Conservation (phyloP, 2,888 invertebrate species). For the Mamestra brassicae region DNA sequence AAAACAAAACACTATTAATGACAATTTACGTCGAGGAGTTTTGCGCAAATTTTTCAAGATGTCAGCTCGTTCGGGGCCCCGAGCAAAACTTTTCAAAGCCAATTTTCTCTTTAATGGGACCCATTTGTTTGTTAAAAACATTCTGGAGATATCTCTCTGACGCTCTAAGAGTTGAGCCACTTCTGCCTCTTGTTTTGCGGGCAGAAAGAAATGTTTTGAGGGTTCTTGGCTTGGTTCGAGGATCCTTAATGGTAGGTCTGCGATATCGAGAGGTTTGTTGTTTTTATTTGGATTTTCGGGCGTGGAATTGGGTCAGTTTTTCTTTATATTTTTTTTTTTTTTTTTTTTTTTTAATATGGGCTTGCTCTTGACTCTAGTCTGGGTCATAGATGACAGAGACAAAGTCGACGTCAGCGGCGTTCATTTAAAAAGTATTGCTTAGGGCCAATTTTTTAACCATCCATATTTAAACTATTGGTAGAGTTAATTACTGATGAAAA, state of each 20-base stretch:
- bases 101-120: constrained; percentile 84
- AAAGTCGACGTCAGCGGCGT: no score
- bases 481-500: no score
- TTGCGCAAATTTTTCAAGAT: constrained; percentile 79
- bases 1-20: constrained; percentile 65
- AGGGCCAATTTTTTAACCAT: no score
- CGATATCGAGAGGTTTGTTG: constrained; percentile 27
- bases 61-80: constrained; percentile 68
- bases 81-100: constrained; percentile 77
- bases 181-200: constrained; percentile 39
- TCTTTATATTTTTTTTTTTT: no score
- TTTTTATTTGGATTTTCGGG: constrained; percentile 5
- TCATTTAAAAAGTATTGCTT: no score
- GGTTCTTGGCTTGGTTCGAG: constrained; percentile 22
- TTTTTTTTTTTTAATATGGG: no score
- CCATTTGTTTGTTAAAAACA: constrained; percentile 83
- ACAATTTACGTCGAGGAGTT: constrained; percentile 66
- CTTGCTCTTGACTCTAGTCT: no score
- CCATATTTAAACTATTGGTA: no score
- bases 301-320: constrained; percentile 1
- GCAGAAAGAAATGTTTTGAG: constrained; percentile 41
- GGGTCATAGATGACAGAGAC: no score
- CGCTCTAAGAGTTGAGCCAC: constrained; percentile 49
- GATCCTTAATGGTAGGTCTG: constrained; percentile 5
- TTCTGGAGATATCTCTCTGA: constrained; percentile 66